Base-by-base conservation (phyloP, 2,113 vertebrate genomes). In the Antechinus stuartii region DNA sequence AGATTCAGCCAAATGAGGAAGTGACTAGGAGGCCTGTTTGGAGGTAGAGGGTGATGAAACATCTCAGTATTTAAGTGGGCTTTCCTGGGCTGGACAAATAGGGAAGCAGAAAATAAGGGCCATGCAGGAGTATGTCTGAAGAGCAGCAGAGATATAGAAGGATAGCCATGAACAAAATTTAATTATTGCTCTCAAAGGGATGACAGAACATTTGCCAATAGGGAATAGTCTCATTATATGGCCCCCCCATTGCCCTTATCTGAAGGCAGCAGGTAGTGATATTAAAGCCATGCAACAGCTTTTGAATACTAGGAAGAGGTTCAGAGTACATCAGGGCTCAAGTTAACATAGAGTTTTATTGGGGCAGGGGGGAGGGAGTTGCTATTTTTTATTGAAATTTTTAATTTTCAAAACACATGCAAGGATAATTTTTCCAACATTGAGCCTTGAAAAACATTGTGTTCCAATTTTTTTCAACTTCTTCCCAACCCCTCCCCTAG, bases 1-100 rank as follows among this genome's bases (percentile, higher is more conserved):
- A 94, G 46, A 49, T 53, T 54, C 91, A 93, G 5, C 49, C 56
- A 94, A 55, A 55, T 49, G 76, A 76, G 49, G 91, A 84, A 55
- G 57, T 35, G 16, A 11, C 23, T 2, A 54, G 5, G 35, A 25
- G 90, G 50, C 50, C 9, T 23, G 5, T 54, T 10, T 22, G 90
- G 68, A 94, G 91, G 55, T 84, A 56, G 92, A 90, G n/a, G 90
- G 68, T 53, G 19, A 84, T n/a, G 42, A 42, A 19, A n/a, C 68
- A 84, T 84, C 6, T n/a, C 68, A 84, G n/a, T 19, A 19, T n/a
- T n/a, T 84, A 42, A 84, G 68, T 84, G 68, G 6, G n/a, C 16
- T 42, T 16, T 84, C 16, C 2, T 22, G 68, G 42, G 16, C 35
- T 42, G 68, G 35, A 42, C 68, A 42, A 84, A 84, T 42, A 5